Evolutionary conservation across 2,888 invertebrate species (phyloP), one percentile per base, ranked within the genome.

Genomic region (Plebejus melissa): DNA sequence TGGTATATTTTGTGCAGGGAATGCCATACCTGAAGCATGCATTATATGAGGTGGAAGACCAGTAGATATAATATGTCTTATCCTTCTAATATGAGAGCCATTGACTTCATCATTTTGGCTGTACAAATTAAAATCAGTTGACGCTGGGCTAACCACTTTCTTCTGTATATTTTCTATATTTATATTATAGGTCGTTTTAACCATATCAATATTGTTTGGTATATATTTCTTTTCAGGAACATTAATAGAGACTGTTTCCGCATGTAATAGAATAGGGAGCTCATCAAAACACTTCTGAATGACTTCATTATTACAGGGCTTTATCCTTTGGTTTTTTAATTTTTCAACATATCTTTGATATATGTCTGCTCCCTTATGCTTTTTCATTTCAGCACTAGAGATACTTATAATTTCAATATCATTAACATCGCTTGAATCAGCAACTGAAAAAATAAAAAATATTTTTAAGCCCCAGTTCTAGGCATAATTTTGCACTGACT

Each of bases 151-250:
- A 5, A 69, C 58, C n/a, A 79, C 77, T 78, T 82, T 87, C 11
- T 79, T 81, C 76, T 78, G 81, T 13, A 91, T 78, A 75, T 80
- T 83, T 16, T 83, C 79, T 38, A 91, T 54, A 81, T 91, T 87
- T 1, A 93, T 75, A 2, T 81, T 80, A 80, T 90, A 91, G n/a
- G 77, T 78, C 7, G 83, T 77, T 74, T 87, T 87, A 76, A 85
- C 87, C n/a, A 90, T 82, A 75, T 82, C 83, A 74, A 92, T 82
- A 79, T 87, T 87, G 77, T 84, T 81, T 9, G 93, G 93, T 75
- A 92, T 79, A 74, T 82, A 83, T 75, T 83, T 76, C 76, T 85
- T 84, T 4, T 86, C 83, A 1, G 93, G 91, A 5, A 83, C 85
- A 74, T 85, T 85, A 0, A 91, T 76, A 38, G 83, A 83, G 1